These are phyloP conservation scores for Drosophila repleta DNA, from an alignment of 1,140 invertebrate genomes.

Conservation along the genomic window DNA sequence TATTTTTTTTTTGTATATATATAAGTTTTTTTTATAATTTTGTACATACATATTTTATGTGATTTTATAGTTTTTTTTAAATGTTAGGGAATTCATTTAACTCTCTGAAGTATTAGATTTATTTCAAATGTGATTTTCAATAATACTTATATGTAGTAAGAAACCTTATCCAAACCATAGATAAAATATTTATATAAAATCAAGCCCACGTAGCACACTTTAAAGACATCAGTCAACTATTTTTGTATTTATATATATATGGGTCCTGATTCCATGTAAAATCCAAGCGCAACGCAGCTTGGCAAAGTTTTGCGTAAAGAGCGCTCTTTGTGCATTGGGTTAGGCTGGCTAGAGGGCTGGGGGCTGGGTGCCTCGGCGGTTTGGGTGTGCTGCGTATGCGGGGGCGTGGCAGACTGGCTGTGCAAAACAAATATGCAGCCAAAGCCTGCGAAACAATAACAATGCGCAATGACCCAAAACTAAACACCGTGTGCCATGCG, in stretches of 20 bases:
- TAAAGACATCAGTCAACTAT: background rate
- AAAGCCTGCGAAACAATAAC: constrained; percentile 72
- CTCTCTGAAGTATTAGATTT: too few relatives aligned
- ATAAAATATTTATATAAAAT: too few relatives aligned
- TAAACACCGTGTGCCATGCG: constrained; percentile 58
- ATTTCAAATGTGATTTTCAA: too few relatives aligned
- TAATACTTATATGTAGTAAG: too few relatives aligned
- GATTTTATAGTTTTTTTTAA: too few relatives aligned
- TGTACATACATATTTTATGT: too few relatives aligned
- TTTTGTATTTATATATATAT: background rate
- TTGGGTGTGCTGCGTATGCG: background rate
- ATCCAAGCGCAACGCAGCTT: constrained; percentile 24
- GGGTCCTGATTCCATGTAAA: constrained; percentile 19
- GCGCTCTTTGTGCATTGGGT: constrained; percentile 5
- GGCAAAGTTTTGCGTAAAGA: constrained; percentile 54
- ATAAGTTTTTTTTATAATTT: too few relatives aligned
- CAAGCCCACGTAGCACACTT: background rate
- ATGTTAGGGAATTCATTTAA: too few relatives aligned
- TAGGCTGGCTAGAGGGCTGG: background rate
- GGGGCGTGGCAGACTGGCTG: constrained; percentile 34
- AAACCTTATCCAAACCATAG: too few relatives aligned
- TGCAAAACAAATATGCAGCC: constrained; percentile 70
- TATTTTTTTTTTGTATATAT: too few relatives aligned
- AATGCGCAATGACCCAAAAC: constrained; percentile 80
- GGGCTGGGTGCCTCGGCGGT: background rate